A percentile compares a stretch with the other conserved stretches of the same genome.
phyloP scores from a whole-genome alignment of 2,797 vertebrate species.

The Cirrhinus mrigala region DNA sequence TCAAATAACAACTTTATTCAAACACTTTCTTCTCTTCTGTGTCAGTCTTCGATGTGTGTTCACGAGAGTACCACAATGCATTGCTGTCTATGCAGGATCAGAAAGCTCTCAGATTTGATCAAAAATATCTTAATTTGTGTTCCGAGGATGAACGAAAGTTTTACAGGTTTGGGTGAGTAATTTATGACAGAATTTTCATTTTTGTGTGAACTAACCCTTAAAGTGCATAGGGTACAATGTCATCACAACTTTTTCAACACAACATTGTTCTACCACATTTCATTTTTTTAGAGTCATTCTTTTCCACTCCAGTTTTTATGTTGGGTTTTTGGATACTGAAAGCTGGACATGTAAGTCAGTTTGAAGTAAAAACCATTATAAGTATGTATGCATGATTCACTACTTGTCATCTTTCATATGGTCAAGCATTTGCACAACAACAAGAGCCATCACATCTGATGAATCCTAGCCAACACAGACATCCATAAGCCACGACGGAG shows the following conservation, averaged over 20 bases:
- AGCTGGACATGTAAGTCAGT: neutral
- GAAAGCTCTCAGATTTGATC: no score
- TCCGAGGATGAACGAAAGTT: no score
- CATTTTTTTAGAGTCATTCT: neutral
- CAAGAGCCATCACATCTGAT: neutral
- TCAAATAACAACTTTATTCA: no score
- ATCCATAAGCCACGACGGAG: neutral
- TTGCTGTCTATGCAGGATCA: no score
- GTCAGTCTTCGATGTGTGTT: no score
- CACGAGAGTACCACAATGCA: no score
- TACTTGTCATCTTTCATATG: slow-evolving; percentile 26
- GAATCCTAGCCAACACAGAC: neutral
- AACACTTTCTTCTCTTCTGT: no score
- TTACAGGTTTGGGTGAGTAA: no score
- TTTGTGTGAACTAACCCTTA: no score
- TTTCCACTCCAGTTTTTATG: neutral
- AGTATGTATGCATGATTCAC: neutral
- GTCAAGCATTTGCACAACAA: neutral
- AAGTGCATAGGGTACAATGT: neutral
- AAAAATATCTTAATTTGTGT: no score
- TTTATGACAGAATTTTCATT: no score
- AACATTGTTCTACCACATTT: neutral
- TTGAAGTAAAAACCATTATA: neutral
- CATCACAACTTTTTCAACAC: neutral
- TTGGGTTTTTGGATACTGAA: neutral